Conservation (phyloP, 2,113 vertebrate genomes). For the Hypanus sabinus region DNA sequence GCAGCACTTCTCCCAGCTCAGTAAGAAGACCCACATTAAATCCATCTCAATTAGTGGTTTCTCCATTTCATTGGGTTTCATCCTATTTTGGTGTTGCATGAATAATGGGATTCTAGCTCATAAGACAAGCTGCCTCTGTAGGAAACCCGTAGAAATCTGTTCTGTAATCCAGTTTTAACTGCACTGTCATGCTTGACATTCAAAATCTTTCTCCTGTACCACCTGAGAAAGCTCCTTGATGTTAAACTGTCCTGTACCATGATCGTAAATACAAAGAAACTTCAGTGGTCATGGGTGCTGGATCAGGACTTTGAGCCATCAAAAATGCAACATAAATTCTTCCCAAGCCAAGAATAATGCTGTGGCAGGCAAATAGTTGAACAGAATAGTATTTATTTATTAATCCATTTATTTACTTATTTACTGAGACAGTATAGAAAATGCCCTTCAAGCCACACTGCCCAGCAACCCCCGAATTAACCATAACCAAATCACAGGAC, state of each 20-base stretch:
- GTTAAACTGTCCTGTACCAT: neutral
- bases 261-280: neutral
- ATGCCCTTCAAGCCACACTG: too few species aligned
- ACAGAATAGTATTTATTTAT: neutral
- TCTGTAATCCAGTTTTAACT: neutral
- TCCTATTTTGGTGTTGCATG: neutral
- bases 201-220: neutral
- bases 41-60: neutral
- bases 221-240: neutral
- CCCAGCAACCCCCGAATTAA: too few species aligned
- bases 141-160: neutral
- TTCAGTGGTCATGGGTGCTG: neutral
- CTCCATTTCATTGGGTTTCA: too few species aligned
- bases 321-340: neutral
- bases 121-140: neutral
- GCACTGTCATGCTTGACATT: neutral
- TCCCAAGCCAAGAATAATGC: neutral
- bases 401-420: too few species aligned
- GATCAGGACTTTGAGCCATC: too few species aligned
- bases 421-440: too few species aligned
- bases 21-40: neutral
- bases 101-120: neutral
- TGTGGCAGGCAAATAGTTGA: neutral
- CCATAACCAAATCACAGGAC: too few species aligned
- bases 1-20: neutral